Evolutionary conservation across 2,888 invertebrate species (phyloP), one percentile per base, ranked within the genome.

Genomic region (Lissonota sp.): DNA sequence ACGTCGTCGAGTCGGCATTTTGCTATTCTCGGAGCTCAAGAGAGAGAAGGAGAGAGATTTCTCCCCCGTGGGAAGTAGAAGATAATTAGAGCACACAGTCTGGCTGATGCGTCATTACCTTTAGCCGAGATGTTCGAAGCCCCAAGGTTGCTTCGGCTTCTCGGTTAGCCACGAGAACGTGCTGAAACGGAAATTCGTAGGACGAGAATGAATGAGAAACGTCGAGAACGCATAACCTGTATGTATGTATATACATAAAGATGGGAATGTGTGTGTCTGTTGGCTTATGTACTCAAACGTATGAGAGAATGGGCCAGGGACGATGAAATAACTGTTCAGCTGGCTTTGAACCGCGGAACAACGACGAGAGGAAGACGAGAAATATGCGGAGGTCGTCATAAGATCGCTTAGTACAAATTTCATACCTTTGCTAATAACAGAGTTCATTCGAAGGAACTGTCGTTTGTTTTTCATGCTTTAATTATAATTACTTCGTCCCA

Each of bases 61-160:
- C 78, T 74, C 71, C 73, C 72, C 66, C 77, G 72, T 63, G 67
- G 77, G 79, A 80, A 80, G 83, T 83, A 77, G 85, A 84, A 87
- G 87, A 88, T 88, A 88, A 88, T 88, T 88, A 88, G 86, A 86
- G 85, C 84, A 84, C 26, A 26, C 82, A 72, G 80, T 82, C 60
- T 66, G 51, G 62, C 14, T 5, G 53, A 62, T 69, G 62, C 67
- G 51, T 53, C 60, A 44, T 44, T 62, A 79, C 83, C 80, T 67
- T 82, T 44, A 53, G 40, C 79, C 46, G 55, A 26, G 26, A 57
- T n/a, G 63, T 70, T 76, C 62, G 51, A 53, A 42, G 8, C 26
- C 51, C 63, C 55, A 57, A 8, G 57, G 60, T 66, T 74, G 66
- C 57, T 66, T 74, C 74, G 72, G n/a, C 67, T 71, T 66, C 76